These are phyloP conservation scores for Eupristina koningsbergeri DNA, from an alignment of 1,140 invertebrate species.

Conservation along the genomic window DNA sequence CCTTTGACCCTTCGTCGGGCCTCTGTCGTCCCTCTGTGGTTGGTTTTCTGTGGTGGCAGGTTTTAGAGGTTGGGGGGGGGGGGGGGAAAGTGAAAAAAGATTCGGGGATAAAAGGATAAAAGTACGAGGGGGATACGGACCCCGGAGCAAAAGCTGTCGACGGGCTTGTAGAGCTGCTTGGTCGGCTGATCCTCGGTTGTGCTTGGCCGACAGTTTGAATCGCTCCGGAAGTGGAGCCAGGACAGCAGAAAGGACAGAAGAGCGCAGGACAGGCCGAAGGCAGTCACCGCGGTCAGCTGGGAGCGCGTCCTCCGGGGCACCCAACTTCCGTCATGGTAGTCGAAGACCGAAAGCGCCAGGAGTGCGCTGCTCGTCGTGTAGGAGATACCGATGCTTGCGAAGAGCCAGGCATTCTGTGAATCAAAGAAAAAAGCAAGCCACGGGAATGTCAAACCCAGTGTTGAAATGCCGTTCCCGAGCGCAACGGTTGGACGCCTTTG, in stretches of 20 bases:
- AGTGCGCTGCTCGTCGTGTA: slow-evolving; percentile 67
- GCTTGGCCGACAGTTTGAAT: slow-evolving; percentile 61
- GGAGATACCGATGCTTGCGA: slow-evolving; percentile 68
- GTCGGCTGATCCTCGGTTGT: slow-evolving; percentile 62
- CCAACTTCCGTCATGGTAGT: slow-evolving; percentile 70
- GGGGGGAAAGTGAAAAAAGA: too few species aligned
- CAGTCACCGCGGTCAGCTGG: slow-evolving; percentile 67
- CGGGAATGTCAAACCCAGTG: background rate
- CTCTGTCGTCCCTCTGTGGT: too few species aligned
- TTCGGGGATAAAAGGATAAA: too few species aligned
- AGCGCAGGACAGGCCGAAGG: slow-evolving; percentile 67
- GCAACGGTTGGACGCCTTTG: background rate
- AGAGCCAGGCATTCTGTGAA: slow-evolving; percentile 71
- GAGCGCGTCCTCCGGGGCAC: slow-evolving; percentile 69
- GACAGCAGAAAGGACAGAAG: slow-evolving; percentile 68
- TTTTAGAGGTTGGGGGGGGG: too few species aligned
- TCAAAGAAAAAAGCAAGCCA: background rate
- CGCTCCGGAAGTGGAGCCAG: slow-evolving; percentile 65
- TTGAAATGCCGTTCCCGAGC: background rate
- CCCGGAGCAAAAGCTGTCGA: slow-evolving; percentile 70
- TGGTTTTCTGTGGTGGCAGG: too few species aligned
- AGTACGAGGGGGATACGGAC: slow-evolving; percentile 54
- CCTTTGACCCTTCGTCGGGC: too few species aligned
- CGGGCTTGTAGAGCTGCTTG: slow-evolving; percentile 70
- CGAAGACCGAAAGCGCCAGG: slow-evolving; percentile 68